Percentiles rank a stretch among this genome's conserved stretches.
These are phyloP conservation scores for Todiramphus saurophagus DNA, from an alignment of 2,113 vertebrate species.

Conservation along the genomic window DNA sequence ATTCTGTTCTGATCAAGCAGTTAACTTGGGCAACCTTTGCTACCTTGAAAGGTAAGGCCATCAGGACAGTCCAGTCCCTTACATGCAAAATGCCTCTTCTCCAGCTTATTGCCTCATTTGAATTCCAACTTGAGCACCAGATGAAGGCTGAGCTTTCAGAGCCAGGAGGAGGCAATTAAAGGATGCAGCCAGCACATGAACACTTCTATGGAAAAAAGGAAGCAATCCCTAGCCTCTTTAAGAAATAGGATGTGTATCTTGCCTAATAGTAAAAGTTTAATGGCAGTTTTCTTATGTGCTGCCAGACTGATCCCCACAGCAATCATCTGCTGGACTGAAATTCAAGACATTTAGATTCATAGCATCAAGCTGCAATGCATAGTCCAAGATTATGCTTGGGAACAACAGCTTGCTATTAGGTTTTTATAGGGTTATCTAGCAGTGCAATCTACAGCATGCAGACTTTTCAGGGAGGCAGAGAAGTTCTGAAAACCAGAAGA, in stretches of 20 bases:
- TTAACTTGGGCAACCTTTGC: not conserved
- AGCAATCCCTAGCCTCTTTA: not conserved
- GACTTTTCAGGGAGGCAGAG: fast-evolving
- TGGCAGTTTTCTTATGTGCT: not conserved
- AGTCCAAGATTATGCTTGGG: not conserved
- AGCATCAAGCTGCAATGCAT: not conserved
- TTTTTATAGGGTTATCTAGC: not conserved
- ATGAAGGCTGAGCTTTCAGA: not conserved
- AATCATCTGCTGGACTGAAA: not conserved
- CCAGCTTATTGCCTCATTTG: not conserved
- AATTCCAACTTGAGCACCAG: not conserved
- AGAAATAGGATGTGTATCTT: not conserved
- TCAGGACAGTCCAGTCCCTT: not conserved
- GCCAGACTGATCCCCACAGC: not conserved
- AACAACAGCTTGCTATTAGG: not conserved
- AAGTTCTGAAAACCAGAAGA: not conserved
- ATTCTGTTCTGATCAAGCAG: not conserved
- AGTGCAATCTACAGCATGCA: not conserved
- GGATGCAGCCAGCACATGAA: not conserved
- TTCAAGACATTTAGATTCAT: not conserved
- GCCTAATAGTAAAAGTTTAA: not conserved
- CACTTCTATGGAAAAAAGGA: not conserved
- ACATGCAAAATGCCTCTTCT: not conserved
- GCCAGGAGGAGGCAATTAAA: not conserved
- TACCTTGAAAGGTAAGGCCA: not conserved